phyloP scores from a whole-genome alignment of 2,888 invertebrate genomes.

The Aleiodes leptofemur region DNA sequence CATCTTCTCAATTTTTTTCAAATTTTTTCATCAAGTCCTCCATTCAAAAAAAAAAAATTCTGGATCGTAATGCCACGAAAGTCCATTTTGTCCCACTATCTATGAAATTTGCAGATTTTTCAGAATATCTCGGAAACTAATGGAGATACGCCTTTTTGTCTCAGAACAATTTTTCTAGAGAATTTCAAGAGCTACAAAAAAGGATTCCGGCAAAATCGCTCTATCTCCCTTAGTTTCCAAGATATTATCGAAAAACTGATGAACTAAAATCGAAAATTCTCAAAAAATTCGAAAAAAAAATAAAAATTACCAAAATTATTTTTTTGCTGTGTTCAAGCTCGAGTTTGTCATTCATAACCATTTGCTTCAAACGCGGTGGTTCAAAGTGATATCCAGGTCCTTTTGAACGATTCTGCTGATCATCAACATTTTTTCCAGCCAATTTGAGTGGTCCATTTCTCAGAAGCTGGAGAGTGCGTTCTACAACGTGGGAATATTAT shows the following conservation, averaged over 20 bases:
- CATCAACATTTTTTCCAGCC: constrained; percentile 3
- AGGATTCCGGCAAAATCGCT: too few species aligned
- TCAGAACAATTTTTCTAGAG: too few species aligned
- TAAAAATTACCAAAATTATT: constrained; percentile 57
- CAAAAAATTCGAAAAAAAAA: too few species aligned
- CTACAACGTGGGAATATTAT: constrained; percentile 52
- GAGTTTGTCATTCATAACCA: constrained; percentile 62
- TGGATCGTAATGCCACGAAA: too few species aligned
- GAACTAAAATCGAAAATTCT: neutral
- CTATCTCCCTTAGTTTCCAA: too few species aligned
- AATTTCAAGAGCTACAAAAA: too few species aligned
- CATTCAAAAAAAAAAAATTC: too few species aligned
- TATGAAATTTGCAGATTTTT: too few species aligned
- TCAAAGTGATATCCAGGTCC: constrained; percentile 42
- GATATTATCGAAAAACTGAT: neutral
- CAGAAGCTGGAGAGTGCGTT: constrained; percentile 62
- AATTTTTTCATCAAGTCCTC: too few species aligned
- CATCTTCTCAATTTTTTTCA: too few species aligned
- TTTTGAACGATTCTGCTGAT: constrained; percentile 17
- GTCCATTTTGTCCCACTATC: neutral
- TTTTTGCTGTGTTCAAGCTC: constrained; percentile 57
- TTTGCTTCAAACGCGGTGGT: constrained; percentile 60
- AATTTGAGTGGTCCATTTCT: constrained; percentile 58
- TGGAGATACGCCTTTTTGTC: too few species aligned
- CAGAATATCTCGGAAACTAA: too few species aligned